phyloP scores from a whole-genome alignment of 2,797 vertebrate species.

The Tokudaia tokunoshimensis region DNA sequence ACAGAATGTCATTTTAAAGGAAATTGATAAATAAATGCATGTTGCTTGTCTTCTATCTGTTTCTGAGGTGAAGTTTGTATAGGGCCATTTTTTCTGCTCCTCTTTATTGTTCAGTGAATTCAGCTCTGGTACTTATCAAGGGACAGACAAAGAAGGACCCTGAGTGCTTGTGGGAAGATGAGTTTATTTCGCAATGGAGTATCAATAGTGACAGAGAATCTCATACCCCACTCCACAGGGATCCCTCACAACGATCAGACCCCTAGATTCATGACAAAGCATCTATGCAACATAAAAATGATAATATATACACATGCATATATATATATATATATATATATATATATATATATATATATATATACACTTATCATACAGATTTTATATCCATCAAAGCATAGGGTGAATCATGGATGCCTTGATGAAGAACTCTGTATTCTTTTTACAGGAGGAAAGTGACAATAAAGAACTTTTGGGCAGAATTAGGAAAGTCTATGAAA shows the following conservation, averaged over 20 bases:
- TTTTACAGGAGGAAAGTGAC: background rate
- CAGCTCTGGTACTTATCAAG: background rate
- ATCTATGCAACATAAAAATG: background rate
- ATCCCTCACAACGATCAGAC: background rate
- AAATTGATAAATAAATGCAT: background rate
- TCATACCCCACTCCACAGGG: background rate
- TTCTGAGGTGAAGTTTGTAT: background rate
- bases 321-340: background rate
- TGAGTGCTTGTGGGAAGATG: background rate
- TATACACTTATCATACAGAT: background rate
- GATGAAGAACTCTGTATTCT: background rate
- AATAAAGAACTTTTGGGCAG: background rate
- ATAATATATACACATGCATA: no score
- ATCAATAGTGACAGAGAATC: fast-evolving
- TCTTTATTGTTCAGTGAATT: background rate
- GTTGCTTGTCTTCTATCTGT: background rate
- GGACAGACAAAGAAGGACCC: background rate
- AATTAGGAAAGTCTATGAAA: background rate
- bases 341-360: no score
- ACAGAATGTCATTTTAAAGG: background rate
- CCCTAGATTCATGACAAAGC: background rate
- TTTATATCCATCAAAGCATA: background rate
- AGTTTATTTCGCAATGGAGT: background rate
- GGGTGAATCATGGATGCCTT: background rate
- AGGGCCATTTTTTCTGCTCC: background rate